Evolutionary conservation across 2,113 vertebrate genomes (phyloP).

Genomic region (Perca fluviatilis): DNA sequence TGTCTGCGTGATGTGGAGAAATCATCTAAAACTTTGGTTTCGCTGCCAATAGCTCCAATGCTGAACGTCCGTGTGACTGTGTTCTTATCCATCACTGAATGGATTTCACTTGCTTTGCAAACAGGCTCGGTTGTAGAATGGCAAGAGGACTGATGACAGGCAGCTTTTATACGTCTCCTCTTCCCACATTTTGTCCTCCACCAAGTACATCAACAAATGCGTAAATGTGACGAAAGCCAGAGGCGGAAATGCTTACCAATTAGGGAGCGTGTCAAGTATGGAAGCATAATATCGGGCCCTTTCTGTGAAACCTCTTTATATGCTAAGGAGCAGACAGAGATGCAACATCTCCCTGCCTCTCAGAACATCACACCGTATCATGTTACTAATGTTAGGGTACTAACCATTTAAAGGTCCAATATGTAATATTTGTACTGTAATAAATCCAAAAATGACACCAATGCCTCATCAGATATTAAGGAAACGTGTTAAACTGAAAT

Average conservation of each 20-base stretch:
- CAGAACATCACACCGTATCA: neutral
- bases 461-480: no score
- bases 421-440: no score
- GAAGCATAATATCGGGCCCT: slow-evolving; percentile 36
- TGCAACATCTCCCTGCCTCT: slow-evolving; percentile 6
- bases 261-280: slow-evolving; percentile 46
- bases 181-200: slow-evolving; percentile 3
- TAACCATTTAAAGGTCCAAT: neutral
- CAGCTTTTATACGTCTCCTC: slow-evolving; percentile 64
- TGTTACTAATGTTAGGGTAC: neutral
- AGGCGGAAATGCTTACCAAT: slow-evolving; percentile 67
- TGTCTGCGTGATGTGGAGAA: slow-evolving; percentile 58
- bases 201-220: slow-evolving; percentile 43
- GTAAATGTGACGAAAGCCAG: slow-evolving; percentile 60
- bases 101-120: slow-evolving; percentile 4
- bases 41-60: slow-evolving; percentile 56
- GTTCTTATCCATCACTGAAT: slow-evolving; percentile 64
- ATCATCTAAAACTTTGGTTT: slow-evolving; percentile 46
- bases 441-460: no score
- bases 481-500: no score
- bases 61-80: slow-evolving; percentile 75
- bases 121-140: neutral
- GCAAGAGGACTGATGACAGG: neutral
- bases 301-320: slow-evolving; percentile 57
- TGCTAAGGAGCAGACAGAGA: slow-evolving; percentile 50